Evolutionary conservation across 2,797 vertebrate species (phyloP), one percentile per base, ranked within the genome.

Genomic region (Rhynchotus rufescens): DNA sequence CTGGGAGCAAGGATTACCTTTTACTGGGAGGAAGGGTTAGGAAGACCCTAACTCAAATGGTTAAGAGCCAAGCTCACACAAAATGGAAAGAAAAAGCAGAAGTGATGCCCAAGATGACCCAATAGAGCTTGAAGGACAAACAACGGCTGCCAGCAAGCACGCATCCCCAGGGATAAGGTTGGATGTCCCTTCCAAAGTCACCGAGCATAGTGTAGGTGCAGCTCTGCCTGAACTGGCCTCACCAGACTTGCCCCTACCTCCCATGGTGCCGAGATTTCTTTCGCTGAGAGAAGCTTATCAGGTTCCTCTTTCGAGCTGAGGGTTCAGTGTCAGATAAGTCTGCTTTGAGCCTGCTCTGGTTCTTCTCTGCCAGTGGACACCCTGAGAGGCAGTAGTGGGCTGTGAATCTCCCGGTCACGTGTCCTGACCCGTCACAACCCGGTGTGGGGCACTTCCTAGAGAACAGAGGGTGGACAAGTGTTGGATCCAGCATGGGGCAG

Each of bases 361-460:
- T 99, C 90, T 98, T 98, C 97, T 99, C 99, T 9, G 99, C 99
- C 97, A 99, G 92, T 0, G 99, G 99, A 96, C 99, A 99, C 95
- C 99, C 99, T 6, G 99, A 99, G 94, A 99, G 98, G 97, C 99
- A 99, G 96, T 99, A 99, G 97, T 99, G 99, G 36, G 99, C 99
- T 0, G 99, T 99, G 97, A 99, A 99, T 85, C 99, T 98, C 57
- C 99, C 99, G 1, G 99, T 99, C 95, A 99, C 99, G 0, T 99
- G 99, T 60, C 99, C 99, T 26, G 99, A 99, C 52, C 99, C 99
- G 1, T 99, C 99, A 44, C 99, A 99, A 30, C 99, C 99, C 0
- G 99, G 99, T 10, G 99, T 99, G n/a, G 99, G 99, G 97, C 99
- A 99, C 97, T 99, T 99, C 98, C 99, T 99, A 96, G 96, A 92